A percentile compares a stretch with the other conserved stretches of the same genome.
phyloP scores from a whole-genome alignment of 2,797 vertebrate genomes.

The Pteropus rufus region DNA sequence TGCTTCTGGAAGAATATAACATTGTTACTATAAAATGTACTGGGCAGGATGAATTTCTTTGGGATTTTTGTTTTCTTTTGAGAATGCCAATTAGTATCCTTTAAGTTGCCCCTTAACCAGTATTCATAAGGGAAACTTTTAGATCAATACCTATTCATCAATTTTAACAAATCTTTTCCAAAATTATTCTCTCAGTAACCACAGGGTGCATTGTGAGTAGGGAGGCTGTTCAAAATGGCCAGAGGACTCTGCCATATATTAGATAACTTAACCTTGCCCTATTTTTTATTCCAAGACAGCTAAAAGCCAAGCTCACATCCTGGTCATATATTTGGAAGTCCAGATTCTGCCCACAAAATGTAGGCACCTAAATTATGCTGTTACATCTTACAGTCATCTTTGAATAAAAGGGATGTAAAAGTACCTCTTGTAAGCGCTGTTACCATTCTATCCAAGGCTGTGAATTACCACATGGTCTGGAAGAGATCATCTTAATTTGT shows the following conservation, averaged over 20 bases:
- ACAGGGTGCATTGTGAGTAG: not conserved
- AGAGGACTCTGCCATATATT: not conserved
- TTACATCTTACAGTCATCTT: not conserved
- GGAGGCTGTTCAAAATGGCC: not conserved
- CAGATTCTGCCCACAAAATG: not conserved
- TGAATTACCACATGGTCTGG: constrained; percentile 1
- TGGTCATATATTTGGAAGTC: constrained; percentile 2
- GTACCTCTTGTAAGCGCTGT: not conserved
- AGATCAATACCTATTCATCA: not conserved
- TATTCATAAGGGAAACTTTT: not conserved
- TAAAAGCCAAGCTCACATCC: not conserved
- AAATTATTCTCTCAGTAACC: constrained; percentile 10
- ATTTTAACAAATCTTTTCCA: not conserved
- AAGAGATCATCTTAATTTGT: constrained; percentile 38
- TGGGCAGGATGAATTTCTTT: not conserved
- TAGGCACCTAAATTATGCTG: not conserved
- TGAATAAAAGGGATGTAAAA: constrained; percentile 31
- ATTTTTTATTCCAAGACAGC: not conserved
- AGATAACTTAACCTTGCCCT: not conserved
- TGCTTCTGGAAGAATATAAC: constrained; percentile 20
- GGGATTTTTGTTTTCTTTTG: not conserved
- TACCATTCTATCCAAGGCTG: not conserved
- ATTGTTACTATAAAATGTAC: not conserved
- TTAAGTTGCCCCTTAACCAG: not conserved
- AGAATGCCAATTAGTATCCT: not conserved